Conservation (phyloP, 2,888 invertebrate species). For the Pegoplata infirma region DNA sequence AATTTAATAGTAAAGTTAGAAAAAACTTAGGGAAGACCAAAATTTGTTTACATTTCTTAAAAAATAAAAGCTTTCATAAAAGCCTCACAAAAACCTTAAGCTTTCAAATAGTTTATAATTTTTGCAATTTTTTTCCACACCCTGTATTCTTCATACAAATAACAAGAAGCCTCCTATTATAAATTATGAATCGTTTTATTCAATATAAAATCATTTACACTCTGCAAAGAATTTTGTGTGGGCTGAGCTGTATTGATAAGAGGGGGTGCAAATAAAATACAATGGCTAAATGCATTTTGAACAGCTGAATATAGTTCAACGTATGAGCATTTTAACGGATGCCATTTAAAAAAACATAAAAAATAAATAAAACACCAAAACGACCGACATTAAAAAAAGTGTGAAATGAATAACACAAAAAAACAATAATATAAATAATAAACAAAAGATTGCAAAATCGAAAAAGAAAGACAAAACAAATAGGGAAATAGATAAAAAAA, state of each 20-base stretch:
- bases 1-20: too few species aligned
- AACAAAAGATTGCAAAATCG: neutral
- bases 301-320: slow-evolving; percentile 2
- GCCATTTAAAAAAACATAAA: neutral
- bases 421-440: neutral
- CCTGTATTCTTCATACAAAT: neutral
- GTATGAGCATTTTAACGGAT: neutral
- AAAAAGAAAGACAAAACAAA: neutral
- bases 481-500: neutral
- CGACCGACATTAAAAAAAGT: neutral
- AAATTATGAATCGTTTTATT: neutral
- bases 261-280: slow-evolving; percentile 7
- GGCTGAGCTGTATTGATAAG: slow-evolving; percentile 12
- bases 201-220: neutral
- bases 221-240: neutral
- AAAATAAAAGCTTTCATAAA: too few species aligned
- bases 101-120: too few species aligned
- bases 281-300: neutral
- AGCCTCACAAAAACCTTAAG: too few species aligned
- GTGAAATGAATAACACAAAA: neutral
- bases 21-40: too few species aligned
- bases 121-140: too few species aligned
- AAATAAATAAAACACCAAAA: neutral
- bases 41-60: too few species aligned
- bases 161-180: neutral